These are phyloP conservation scores for Trimorus sp. DNA, from an alignment of 2,888 invertebrate species.

Conservation along the genomic window DNA sequence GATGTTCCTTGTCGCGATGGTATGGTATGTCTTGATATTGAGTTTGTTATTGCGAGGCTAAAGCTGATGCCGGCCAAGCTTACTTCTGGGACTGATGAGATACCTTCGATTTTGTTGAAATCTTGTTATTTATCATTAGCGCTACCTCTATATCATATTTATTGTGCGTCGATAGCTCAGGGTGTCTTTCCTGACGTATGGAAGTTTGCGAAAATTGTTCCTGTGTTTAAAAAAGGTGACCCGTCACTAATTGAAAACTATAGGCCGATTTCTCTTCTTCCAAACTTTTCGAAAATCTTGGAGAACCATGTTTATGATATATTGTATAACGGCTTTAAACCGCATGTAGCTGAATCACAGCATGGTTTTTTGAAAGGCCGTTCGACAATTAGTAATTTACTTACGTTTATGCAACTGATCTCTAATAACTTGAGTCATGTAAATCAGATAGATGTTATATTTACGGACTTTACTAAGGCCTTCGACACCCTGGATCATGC, in stretches of 20 bases:
- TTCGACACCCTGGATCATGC: slow-evolving; percentile 1
- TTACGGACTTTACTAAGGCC: slow-evolving; percentile 7
- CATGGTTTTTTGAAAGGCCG: slow-evolving; percentile 10
- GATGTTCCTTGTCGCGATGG: too few species aligned
- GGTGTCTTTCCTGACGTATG: not conserved
- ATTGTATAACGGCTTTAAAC: not conserved
- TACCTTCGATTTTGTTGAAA: too few species aligned
- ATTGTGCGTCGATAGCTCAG: not conserved
- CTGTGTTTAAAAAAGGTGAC: not conserved
- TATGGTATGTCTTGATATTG: too few species aligned
- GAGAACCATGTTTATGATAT: not conserved
- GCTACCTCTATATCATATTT: not conserved
- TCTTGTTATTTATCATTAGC: not conserved
- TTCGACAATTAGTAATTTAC: not conserved
- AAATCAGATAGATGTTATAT: slow-evolving; percentile 15
- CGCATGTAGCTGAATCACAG: not conserved
- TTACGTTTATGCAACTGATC: not conserved
- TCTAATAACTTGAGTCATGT: not conserved
- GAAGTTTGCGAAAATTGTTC: not conserved
- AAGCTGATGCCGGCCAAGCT: too few species aligned
- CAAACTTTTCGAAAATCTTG: not conserved
- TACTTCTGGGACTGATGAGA: too few species aligned
- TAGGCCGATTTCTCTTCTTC: not conserved
- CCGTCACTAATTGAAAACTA: not conserved
- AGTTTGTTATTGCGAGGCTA: too few species aligned